A percentile compares a stretch with the other conserved stretches of the same genome.
These are phyloP conservation scores for Ceyx cyanopectus DNA, from an alignment of 2,113 vertebrate species.

Conservation along the genomic window DNA sequence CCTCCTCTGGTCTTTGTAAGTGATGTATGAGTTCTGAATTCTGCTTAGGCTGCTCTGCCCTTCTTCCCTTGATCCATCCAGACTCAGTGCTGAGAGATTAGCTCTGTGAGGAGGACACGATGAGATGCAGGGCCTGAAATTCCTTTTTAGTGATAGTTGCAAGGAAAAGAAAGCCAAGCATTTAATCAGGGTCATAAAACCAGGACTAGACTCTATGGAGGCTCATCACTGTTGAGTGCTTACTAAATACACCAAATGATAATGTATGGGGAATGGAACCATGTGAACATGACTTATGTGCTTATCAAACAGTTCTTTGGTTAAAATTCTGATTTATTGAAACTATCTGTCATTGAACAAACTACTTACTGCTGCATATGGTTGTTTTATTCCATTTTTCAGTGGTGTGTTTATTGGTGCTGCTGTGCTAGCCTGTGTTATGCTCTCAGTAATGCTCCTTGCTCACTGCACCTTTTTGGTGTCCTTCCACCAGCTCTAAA, in stretches of 20 bases:
- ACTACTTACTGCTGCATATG: not conserved
- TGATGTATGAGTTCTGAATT: not conserved
- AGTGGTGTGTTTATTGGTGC: not conserved
- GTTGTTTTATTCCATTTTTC: slow-evolving; percentile 31
- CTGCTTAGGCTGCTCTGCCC: not conserved
- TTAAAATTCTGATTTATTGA: slow-evolving; percentile 36
- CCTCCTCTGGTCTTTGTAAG: not conserved
- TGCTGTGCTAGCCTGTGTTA: not conserved
- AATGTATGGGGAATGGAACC: not conserved
- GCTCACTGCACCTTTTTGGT: not conserved
- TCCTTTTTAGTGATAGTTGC: not conserved
- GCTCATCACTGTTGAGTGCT: not conserved
- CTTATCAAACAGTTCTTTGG: not conserved
- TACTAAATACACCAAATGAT: not conserved
- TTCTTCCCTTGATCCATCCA: not conserved
- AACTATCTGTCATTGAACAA: not conserved
- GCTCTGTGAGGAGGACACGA: not conserved
- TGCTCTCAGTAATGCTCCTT: not conserved
- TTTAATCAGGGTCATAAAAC: not conserved
- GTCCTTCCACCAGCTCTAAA: not conserved
- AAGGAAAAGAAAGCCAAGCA: not conserved
- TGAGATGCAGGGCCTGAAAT: not conserved
- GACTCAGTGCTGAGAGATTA: not conserved
- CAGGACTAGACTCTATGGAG: not conserved
- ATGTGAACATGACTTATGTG: not conserved